phyloP scores from a whole-genome alignment of 2,797 vertebrate genomes.

The Liparis tanakae region DNA sequence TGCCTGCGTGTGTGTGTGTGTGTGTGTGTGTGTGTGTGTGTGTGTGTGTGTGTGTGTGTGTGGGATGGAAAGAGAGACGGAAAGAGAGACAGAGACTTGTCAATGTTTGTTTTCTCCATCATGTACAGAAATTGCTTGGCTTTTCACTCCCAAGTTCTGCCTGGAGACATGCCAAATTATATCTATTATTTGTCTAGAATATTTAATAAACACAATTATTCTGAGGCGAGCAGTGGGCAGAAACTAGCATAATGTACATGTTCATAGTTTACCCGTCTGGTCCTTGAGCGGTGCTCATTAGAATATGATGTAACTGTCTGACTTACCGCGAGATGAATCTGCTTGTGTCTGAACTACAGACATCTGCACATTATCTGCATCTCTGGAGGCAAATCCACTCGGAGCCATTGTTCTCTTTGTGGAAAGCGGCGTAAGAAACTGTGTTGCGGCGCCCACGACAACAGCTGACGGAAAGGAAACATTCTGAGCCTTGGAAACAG shows the following conservation, averaged over 20 bases:
- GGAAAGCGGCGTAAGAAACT: conserved; percentile 29
- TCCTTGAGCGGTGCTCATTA: conserved; percentile 29
- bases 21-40: not conserved
- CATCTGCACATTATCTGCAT: conserved; percentile 48
- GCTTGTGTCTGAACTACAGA: conserved; percentile 6
- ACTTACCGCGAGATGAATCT: not conserved
- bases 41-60: conserved; percentile 11
- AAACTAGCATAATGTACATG: conserved; percentile 21
- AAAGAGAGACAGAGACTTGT: conserved; percentile 39
- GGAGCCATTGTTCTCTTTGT: conserved; percentile 28
- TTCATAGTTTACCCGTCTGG: conserved; percentile 14
- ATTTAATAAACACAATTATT: conserved; percentile 58
- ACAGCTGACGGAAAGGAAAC: conserved; percentile 39
- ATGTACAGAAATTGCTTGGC: conserved; percentile 75
- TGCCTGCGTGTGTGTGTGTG: no score
- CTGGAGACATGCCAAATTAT: conserved; percentile 64
- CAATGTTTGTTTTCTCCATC: conserved; percentile 73
- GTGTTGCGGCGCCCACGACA: conserved; percentile 30
- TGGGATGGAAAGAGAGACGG: not conserved
- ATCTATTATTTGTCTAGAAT: conserved; percentile 67
- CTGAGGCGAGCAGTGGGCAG: conserved; percentile 20
- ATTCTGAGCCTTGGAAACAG: conserved; percentile 52
- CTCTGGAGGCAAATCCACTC: conserved; percentile 25
- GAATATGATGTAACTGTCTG: conserved; percentile 14
- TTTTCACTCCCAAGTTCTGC: conserved; percentile 68